phyloP scores from a whole-genome alignment of 1,140 invertebrate genomes.

The Mycetomoellerius zeteki region DNA sequence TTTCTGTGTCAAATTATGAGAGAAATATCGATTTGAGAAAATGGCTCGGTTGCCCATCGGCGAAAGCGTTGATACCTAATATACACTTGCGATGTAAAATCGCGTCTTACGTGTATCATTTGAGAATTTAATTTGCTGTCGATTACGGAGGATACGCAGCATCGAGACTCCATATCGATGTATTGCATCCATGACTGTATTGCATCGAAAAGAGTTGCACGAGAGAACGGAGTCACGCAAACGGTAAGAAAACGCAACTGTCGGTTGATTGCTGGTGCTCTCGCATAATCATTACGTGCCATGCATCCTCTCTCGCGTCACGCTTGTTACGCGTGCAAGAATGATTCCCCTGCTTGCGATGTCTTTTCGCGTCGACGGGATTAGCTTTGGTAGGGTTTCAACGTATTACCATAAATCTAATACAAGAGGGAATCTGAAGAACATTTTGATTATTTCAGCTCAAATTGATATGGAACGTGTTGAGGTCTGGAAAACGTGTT shows the following conservation, averaged over 20 bases:
- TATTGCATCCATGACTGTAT: constrained; percentile 57
- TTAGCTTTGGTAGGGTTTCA: constrained; percentile 65
- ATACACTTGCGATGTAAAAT: constrained; percentile 38
- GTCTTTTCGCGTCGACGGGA: constrained; percentile 69
- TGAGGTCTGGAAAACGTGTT: not conserved
- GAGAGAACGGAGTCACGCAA: constrained; percentile 54
- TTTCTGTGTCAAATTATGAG: constrained; percentile 25
- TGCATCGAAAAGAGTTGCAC: not conserved
- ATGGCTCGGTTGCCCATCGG: not conserved
- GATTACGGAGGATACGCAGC: constrained; percentile 54
- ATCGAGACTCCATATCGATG: constrained; percentile 3
- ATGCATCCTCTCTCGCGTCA: constrained; percentile 76
- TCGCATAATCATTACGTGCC: constrained; percentile 76
- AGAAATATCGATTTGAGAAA: constrained; percentile 38
- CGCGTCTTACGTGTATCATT: constrained; percentile 54
- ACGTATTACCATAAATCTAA: constrained; percentile 21
- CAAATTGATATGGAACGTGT: not conserved
- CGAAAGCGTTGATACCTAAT: constrained; percentile 35
- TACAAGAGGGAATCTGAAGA: not conserved
- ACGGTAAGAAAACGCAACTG: constrained; percentile 52
- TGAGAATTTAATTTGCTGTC: constrained; percentile 60
- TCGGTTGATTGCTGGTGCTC: constrained; percentile 65
- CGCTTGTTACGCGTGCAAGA: constrained; percentile 72
- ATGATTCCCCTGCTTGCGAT: constrained; percentile 55
- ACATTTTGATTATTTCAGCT: not conserved